Base-by-base conservation (phyloP, 1,140 invertebrate species). In the Plectrocnemia conspersa region DNA sequence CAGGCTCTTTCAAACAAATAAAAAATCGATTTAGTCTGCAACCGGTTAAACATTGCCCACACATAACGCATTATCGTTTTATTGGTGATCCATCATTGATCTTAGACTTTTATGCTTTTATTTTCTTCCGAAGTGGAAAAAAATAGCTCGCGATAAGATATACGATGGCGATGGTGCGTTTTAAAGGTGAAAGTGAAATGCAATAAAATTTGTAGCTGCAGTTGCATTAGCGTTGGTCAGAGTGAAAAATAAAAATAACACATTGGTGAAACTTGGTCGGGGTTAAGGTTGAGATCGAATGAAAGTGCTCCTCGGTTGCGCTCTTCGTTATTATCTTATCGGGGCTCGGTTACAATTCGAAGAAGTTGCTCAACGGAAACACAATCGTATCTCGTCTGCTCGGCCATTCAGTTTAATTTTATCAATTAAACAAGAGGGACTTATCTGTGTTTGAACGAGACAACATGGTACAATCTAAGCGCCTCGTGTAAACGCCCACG, bases 1-100 rank as follows among this genome's bases (percentile, higher is more conserved):
- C n/a, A n/a, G n/a, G n/a, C n/a, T n/a, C n/a, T n/a, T n/a, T n/a
- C n/a, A n/a, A n/a, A n/a, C n/a, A n/a, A n/a, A n/a, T n/a, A n/a
- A n/a, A n/a, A n/a, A n/a, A n/a, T n/a, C n/a, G n/a, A n/a, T n/a
- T n/a, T n/a, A n/a, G n/a, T n/a, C n/a, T n/a, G n/a, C n/a, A n/a
- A n/a, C n/a, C n/a, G n/a, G n/a, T n/a, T n/a, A n/a, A n/a, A n/a
- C n/a, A n/a, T n/a, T n/a, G n/a, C n/a, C n/a, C n/a, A n/a, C n/a
- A n/a, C n/a, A n/a, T n/a, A n/a, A n/a, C n/a, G n/a, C n/a, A n/a
- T n/a, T n/a, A n/a, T 32, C 21, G 13, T 33, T 50, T 50, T 50
- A 50, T 50, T 50, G 47, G 21, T 22, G n/a, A 29, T 50, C 21
- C 33, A 24, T 50, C 47, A 50, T 50, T 50, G n/a, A n/a, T n/a